These are phyloP conservation scores for Erythrolamprus reginae DNA, from an alignment of 2,113 vertebrate genomes.

Conservation along the genomic window DNA sequence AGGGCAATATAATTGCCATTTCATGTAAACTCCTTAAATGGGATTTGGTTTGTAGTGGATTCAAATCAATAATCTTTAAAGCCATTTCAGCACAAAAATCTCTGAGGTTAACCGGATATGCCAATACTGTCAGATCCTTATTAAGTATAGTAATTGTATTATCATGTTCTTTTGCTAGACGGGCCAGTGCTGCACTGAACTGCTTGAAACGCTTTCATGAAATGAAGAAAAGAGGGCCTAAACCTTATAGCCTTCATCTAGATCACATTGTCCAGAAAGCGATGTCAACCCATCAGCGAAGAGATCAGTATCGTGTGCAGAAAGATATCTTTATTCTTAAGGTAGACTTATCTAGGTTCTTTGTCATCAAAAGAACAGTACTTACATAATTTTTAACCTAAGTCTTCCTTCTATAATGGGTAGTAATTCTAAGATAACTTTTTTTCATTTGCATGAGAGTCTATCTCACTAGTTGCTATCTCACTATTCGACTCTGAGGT, in stretches of 20 bases:
- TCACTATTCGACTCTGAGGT: neutral
- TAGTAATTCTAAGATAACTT: neutral
- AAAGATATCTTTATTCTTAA: constrained; percentile 95
- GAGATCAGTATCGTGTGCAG: constrained; percentile 86
- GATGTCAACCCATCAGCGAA: constrained; percentile 78
- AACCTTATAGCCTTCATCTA: constrained; percentile 94
- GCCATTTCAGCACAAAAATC: neutral
- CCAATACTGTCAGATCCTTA: neutral
- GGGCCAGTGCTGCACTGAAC: constrained; percentile 92
- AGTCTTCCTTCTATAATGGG: neutral
- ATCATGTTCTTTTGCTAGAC: constrained; percentile 66
- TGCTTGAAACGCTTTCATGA: constrained; percentile 95
- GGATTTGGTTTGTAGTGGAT: neutral
- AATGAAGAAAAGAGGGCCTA: constrained; percentile 93
- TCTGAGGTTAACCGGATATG: neutral
- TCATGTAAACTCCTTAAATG: neutral
- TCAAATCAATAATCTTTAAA: neutral
- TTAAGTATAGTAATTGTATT: neutral
- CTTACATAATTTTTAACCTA: neutral
- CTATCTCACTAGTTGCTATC: neutral
- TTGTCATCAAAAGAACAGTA: neutral
- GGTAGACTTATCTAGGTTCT: constrained; percentile 61
- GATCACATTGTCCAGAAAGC: constrained; percentile 96
- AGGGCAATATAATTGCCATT: neutral
- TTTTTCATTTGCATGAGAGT: too few relatives aligned